Evolutionary conservation across 1,140 invertebrate genomes (phyloP).

Genomic region (Venturia canescens): DNA sequence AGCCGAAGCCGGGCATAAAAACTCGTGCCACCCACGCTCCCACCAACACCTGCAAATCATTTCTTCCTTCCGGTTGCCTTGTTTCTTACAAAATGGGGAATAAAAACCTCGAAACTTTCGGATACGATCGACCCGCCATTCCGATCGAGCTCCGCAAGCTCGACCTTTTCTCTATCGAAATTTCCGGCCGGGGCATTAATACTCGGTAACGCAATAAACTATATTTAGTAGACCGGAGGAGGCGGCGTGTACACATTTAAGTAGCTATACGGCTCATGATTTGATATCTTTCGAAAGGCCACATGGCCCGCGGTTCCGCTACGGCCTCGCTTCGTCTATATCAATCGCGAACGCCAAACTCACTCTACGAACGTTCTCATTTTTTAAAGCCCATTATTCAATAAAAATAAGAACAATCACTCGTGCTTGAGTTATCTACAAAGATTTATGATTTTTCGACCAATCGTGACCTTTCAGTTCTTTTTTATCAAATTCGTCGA

Average conservation of each 20-base stretch:
- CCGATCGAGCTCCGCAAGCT: neutral
- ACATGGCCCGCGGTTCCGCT: constrained; percentile 51
- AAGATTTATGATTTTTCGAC: too few species aligned
- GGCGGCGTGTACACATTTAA: constrained; percentile 11
- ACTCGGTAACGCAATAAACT: constrained; percentile 56
- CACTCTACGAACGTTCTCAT: neutral
- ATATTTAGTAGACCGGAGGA: constrained; percentile 51
- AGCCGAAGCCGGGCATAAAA: neutral
- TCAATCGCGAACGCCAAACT: neutral
- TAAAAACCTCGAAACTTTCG: constrained; percentile 13
- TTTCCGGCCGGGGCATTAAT: constrained; percentile 44
- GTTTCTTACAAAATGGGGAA: neutral
- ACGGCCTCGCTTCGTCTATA: constrained; percentile 17
- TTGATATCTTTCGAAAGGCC: constrained; percentile 54
- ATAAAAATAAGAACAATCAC: too few species aligned
- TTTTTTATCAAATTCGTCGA: too few species aligned
- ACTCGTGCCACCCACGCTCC: constrained; percentile 38
- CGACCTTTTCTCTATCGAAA: constrained; percentile 47
- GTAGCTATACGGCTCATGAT: constrained; percentile 44
- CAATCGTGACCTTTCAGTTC: too few species aligned
- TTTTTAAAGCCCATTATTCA: too few species aligned
- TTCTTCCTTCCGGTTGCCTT: constrained; percentile 44
- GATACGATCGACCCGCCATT: neutral
- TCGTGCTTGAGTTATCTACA: too few species aligned
- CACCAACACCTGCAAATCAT: constrained; percentile 46